A percentile compares a stretch with the other conserved stretches of the same genome.
phyloP scores from a whole-genome alignment of 2,797 vertebrate species.

The Leptoclinus maculatus region DNA sequence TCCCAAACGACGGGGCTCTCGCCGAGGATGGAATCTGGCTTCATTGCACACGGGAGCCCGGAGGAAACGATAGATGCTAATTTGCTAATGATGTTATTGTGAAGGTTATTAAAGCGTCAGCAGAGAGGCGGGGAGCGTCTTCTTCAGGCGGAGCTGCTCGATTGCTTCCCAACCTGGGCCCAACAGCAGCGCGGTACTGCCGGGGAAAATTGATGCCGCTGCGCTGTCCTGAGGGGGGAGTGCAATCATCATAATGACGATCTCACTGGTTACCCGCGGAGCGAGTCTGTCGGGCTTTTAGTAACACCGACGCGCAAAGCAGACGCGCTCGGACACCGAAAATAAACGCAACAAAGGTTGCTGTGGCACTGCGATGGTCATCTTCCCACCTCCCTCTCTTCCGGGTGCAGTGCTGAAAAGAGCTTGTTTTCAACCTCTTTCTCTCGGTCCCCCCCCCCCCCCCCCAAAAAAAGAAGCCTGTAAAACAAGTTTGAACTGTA shows the following conservation, averaged over 20 bases:
- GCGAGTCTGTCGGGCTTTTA: slow-evolving; percentile 66
- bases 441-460: too few relatives aligned
- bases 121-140: slow-evolving; percentile 52
- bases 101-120: slow-evolving; percentile 76
- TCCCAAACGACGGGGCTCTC: slow-evolving; percentile 59
- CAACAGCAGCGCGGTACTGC: slow-evolving; percentile 38
- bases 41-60: slow-evolving; percentile 55
- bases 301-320: slow-evolving; percentile 43
- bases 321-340: slow-evolving; percentile 7
- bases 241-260: slow-evolving; percentile 70
- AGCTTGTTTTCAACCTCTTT: background rate
- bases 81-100: slow-evolving; percentile 77
- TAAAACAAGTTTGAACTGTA: background rate
- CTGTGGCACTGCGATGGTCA: slow-evolving; percentile 60
- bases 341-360: slow-evolving; percentile 57
- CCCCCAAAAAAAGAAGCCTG: background rate
- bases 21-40: slow-evolving; percentile 59
- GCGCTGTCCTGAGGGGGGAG: slow-evolving; percentile 57
- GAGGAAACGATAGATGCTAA: slow-evolving; percentile 74
- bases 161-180: slow-evolving; percentile 72
- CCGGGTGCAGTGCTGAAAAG: slow-evolving; percentile 13
- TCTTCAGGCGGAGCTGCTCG: slow-evolving; percentile 58
- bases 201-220: slow-evolving; percentile 26
- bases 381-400: background rate
- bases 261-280: slow-evolving; percentile 49